Evolutionary conservation across 2,888 invertebrate genomes (phyloP).

Genomic region (Cephus pygmeus): DNA sequence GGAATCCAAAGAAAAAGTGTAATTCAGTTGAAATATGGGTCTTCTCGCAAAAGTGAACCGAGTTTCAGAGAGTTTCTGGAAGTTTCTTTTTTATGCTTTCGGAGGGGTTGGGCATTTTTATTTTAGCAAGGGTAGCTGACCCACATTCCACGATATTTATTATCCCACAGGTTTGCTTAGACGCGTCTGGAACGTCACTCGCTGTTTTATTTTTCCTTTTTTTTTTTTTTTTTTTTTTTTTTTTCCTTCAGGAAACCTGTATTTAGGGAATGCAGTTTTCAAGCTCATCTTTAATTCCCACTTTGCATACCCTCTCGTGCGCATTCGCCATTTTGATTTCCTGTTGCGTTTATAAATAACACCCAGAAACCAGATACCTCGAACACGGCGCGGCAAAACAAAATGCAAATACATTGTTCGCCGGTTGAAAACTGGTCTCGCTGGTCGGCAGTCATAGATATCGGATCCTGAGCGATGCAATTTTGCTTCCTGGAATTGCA

Average conservation of each 20-base stretch:
- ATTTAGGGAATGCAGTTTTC: neutral
- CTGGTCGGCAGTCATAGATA: neutral
- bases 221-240: neutral
- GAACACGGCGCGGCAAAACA: neutral
- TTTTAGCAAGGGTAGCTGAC: neutral
- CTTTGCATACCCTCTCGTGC: neutral
- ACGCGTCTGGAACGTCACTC: neutral
- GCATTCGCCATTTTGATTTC: neutral
- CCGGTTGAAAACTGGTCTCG: neutral
- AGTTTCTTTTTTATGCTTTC: neutral
- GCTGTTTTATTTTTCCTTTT: neutral
- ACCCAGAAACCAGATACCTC: neutral
- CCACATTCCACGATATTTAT: neutral
- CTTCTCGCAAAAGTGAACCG: neutral
- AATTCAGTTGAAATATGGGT: neutral
- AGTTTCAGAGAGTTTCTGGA: neutral
- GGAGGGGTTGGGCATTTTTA: neutral
- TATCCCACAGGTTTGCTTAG: neutral
- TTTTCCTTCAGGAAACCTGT: neutral
- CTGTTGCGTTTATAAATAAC: neutral
- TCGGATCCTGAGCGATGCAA: neutral
- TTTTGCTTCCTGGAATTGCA: neutral
- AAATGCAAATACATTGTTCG: slow-evolving; percentile 7
- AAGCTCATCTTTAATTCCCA: neutral
- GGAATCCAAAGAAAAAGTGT: neutral